Percentiles rank a stretch among this genome's conserved stretches.
Conservation (phyloP, 23 tunicate genomes). For the Halocynthia roretzi region DNA sequence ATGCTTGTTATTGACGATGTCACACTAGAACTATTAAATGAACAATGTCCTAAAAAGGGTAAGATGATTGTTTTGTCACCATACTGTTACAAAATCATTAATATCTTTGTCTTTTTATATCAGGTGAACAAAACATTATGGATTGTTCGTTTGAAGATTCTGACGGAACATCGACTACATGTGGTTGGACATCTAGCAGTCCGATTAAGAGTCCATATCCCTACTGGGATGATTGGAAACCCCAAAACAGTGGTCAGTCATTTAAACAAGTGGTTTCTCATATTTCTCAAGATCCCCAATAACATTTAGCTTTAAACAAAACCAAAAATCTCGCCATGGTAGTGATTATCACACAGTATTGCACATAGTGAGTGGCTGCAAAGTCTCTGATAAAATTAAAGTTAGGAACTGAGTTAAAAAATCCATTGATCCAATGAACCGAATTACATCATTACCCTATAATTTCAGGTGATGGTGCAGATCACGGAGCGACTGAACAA, state of each 20-base stretch:
- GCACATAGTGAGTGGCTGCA: no score
- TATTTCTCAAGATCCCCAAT: no score
- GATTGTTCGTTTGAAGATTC: constrained; percentile 32
- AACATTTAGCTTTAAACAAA: no score
- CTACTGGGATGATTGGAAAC: constrained; percentile 22
- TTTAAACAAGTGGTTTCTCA: no score
- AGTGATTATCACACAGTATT: neutral
- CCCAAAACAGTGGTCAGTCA: constrained; percentile 18
- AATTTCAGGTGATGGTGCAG: constrained; percentile 9
- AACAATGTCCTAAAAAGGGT: constrained; percentile 15
- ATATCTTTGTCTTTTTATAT: neutral
- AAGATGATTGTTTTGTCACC: neutral
- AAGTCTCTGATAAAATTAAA: no score
- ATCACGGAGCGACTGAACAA: constrained; percentile 30
- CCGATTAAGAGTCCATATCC: neutral
- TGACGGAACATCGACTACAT: constrained; percentile 14
- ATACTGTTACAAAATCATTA: neutral
- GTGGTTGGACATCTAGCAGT: constrained; percentile 28
- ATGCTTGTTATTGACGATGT: constrained; percentile 15
- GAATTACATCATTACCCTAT: neutral
- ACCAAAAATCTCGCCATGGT: no score
- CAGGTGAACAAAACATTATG: neutral
- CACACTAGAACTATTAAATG: constrained; percentile 14
- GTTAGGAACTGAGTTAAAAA: no score
- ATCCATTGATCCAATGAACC: no score